phyloP scores from a whole-genome alignment of 1,140 invertebrate genomes.

The Metopolophium dirhodum region DNA sequence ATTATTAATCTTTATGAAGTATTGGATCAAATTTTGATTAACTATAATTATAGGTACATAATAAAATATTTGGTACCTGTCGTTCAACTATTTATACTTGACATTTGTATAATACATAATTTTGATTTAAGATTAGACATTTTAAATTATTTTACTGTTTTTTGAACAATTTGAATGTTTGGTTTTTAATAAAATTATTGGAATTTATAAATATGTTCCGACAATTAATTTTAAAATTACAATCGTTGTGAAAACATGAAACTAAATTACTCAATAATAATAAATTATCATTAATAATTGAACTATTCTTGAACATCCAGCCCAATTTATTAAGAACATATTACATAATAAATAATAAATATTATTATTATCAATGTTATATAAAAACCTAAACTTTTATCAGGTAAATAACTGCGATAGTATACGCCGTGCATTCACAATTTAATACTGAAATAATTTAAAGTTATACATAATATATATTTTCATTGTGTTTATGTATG shows the following conservation, averaged over 20 bases:
- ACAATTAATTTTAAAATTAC: neutral
- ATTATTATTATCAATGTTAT: neutral
- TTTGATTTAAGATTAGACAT: too few relatives aligned
- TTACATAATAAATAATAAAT: too few relatives aligned
- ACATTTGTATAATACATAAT: too few relatives aligned
- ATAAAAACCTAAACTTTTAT: neutral
- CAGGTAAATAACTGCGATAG: neutral
- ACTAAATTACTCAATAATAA: neutral
- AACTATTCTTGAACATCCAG: neutral
- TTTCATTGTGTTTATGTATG: neutral
- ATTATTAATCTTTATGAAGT: neutral
- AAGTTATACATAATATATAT: slow-evolving; percentile 1
- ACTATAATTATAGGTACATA: neutral
- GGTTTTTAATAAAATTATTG: neutral
- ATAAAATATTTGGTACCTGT: too few relatives aligned
- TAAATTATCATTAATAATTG: neutral
- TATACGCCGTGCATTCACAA: neutral
- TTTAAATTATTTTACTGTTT: too few relatives aligned
- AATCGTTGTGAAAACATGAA: neutral
- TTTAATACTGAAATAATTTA: neutral
- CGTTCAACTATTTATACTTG: too few relatives aligned
- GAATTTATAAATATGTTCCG: neutral
- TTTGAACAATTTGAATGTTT: neutral
- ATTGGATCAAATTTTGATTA: neutral
- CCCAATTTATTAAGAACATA: neutral